Evolutionary conservation across 2,888 invertebrate genomes (phyloP).

Genomic region (Crossocerus cetratus): DNA sequence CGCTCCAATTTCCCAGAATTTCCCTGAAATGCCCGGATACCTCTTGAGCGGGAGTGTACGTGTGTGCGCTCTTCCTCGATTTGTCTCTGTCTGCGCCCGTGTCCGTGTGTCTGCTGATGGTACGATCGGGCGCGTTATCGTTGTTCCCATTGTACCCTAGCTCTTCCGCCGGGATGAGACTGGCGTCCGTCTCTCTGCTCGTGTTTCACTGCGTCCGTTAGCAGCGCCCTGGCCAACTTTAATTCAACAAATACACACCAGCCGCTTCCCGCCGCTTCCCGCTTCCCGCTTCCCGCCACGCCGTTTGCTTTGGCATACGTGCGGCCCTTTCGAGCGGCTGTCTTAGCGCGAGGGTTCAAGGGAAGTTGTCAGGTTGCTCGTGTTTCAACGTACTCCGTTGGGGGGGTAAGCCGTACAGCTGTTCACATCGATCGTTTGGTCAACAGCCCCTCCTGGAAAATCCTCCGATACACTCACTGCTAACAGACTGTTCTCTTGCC

Average conservation of each 20-base stretch:
- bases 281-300: background rate
- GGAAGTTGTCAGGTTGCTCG: background rate
- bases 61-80: constrained; percentile 5
- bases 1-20: constrained; percentile 3
- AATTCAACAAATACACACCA: background rate
- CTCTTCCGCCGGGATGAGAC: no score
- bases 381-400: background rate
- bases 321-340: background rate
- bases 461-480: no score
- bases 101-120: background rate
- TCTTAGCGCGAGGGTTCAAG: background rate
- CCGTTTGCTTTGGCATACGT: background rate
- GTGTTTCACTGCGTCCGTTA: background rate
- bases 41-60: background rate
- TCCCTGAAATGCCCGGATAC: background rate
- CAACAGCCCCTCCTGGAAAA: no score
- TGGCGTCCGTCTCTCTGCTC: background rate
- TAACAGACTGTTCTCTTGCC: constrained; percentile 1
- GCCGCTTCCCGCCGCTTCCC: background rate
- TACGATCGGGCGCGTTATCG: constrained; percentile 23
- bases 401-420: constrained; percentile 1
- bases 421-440: background rate
- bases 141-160: constrained; percentile 9
- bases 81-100: no score
- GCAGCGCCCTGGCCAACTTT: background rate